A percentile compares a stretch with the other conserved stretches of the same genome.
Conservation (phyloP, 1,140 invertebrate species). For the Panagrolaimus sp. region DNA sequence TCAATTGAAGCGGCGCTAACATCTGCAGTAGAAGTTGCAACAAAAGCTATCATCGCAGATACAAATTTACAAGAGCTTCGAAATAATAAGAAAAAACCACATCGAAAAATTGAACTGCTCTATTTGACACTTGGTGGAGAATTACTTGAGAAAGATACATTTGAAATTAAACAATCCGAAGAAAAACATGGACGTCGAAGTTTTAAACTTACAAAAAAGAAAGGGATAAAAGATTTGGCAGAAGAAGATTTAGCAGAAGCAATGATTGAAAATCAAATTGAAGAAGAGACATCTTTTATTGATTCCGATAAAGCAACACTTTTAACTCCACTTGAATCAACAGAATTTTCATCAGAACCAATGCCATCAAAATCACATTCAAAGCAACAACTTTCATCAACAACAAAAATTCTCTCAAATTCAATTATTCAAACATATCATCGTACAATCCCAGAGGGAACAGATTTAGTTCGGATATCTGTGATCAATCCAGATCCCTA, state of each 20-base stretch:
- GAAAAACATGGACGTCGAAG: neutral
- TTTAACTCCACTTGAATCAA: too few species aligned
- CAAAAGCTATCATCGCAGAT: neutral
- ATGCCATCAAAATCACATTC: too few species aligned
- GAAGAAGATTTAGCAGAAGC: too few species aligned
- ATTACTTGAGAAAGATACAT: neutral
- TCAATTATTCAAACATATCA: neutral
- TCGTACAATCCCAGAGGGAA: neutral
- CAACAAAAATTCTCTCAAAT: neutral
- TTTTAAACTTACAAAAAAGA: too few species aligned
- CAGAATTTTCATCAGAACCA: too few species aligned
- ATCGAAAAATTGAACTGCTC: neutral
- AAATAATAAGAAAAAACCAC: neutral
- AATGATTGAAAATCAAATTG: too few species aligned
- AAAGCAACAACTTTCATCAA: neutral
- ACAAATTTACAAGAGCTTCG: too few species aligned
- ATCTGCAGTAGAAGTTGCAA: neutral
- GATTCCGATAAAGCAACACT: too few species aligned
- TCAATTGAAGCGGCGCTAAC: constrained; percentile 4
- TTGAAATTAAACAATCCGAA: neutral
- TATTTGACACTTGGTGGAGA: neutral
- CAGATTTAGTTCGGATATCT: neutral
- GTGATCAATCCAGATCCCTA: neutral
- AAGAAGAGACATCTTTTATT: too few species aligned
- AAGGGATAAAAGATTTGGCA: too few species aligned